Percentiles rank a stretch among this genome's conserved stretches.
phyloP scores from a whole-genome alignment of 2,888 invertebrate genomes.

The Hirtodrosophila confusa region DNA sequence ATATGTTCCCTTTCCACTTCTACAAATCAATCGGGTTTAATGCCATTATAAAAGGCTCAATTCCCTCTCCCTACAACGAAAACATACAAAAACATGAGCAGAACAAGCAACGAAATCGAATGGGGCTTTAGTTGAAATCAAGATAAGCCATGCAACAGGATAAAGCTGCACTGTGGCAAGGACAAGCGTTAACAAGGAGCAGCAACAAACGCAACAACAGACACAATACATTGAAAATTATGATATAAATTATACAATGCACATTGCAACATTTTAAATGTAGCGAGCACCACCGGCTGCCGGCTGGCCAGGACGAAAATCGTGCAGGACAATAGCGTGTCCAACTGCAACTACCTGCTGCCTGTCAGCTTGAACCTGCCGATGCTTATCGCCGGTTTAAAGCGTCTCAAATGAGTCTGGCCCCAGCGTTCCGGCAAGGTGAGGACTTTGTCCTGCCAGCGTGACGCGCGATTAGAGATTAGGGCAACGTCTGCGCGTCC shows the following conservation, averaged over 20 bases:
- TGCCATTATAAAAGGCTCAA: slow-evolving; percentile 29
- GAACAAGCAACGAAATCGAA: slow-evolving; percentile 13
- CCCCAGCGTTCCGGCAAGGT: slow-evolving; percentile 47
- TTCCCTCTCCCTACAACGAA: slow-evolving; percentile 17
- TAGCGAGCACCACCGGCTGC: slow-evolving; percentile 36
- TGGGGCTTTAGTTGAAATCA: slow-evolving; percentile 53
- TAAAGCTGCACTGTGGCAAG: slow-evolving; percentile 59
- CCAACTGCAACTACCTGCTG: slow-evolving; percentile 59
- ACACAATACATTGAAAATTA: slow-evolving; percentile 61
- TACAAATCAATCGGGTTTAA: slow-evolving; percentile 23
- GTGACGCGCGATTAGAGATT: slow-evolving; percentile 77
- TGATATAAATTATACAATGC: slow-evolving; percentile 77
- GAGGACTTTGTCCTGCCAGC: slow-evolving; percentile 58
- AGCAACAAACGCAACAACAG: slow-evolving; percentile 13
- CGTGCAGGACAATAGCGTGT: slow-evolving; percentile 67
- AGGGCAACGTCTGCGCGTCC: slow-evolving; percentile 35
- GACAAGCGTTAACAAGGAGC: slow-evolving; percentile 40
- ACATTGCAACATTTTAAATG: slow-evolving; percentile 73
- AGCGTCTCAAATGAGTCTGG: slow-evolving; percentile 72
- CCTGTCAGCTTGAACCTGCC: slow-evolving; percentile 63
- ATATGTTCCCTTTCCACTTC: background rate
- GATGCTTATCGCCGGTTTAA: slow-evolving; percentile 67
- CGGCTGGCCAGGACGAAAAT: slow-evolving; percentile 48
- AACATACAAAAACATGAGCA: slow-evolving; percentile 18
- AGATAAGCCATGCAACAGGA: slow-evolving; percentile 61